phyloP scores from a whole-genome alignment of 2,888 invertebrate genomes.

The Pseudococcus viburni region DNA sequence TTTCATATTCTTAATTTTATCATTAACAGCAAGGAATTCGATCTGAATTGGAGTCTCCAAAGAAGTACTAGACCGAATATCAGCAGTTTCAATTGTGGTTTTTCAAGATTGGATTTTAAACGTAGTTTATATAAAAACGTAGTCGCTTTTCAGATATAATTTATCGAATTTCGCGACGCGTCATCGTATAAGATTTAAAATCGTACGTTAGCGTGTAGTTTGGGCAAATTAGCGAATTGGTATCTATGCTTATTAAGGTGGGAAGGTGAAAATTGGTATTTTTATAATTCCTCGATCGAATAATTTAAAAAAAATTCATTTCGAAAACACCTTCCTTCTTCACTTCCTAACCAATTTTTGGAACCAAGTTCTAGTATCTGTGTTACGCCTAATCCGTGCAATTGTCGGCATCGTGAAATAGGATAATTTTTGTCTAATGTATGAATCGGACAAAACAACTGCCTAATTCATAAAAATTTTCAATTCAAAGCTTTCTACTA shows the following conservation, averaged over 20 bases:
- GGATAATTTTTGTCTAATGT: too few species aligned
- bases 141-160: background rate
- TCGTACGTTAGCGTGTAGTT: background rate
- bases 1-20: background rate
- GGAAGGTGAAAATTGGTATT: background rate
- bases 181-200: background rate
- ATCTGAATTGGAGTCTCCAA: background rate
- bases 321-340: too few species aligned
- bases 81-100: background rate
- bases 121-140: background rate
- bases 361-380: too few species aligned
- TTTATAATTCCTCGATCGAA: background rate
- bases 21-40: background rate
- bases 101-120: conserved; percentile 5
- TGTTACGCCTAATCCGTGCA: too few species aligned
- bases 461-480: too few species aligned
- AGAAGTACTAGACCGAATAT: background rate
- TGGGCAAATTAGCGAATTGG: background rate
- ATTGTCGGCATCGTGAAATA: too few species aligned
- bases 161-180: background rate
- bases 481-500: too few species aligned
- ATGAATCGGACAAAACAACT: too few species aligned
- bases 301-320: too few species aligned
- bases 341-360: too few species aligned
- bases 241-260: background rate